These are phyloP conservation scores for Pluvianellus socialis DNA, from an alignment of 2,113 vertebrate genomes.

Conservation along the genomic window DNA sequence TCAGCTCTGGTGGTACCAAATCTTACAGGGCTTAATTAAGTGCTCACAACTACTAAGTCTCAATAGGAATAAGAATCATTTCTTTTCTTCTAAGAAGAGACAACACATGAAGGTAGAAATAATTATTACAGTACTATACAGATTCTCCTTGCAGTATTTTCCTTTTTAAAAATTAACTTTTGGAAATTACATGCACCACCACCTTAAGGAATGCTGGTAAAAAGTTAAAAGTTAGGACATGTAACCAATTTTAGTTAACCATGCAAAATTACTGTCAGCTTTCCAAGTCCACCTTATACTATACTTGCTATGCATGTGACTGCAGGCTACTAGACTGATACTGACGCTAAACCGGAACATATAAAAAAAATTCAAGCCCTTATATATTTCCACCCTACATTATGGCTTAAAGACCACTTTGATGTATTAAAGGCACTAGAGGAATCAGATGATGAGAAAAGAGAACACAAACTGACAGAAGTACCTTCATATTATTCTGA, in stretches of 20 bases:
- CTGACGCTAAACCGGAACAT: background rate
- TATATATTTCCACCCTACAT: background rate
- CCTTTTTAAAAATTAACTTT: background rate
- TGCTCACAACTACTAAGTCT: background rate
- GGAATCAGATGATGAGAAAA: background rate
- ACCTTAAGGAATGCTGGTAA: background rate
- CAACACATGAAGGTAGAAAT: background rate
- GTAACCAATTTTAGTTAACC: background rate
- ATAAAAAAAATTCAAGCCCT: background rate
- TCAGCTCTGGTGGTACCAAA: background rate
- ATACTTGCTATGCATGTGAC: background rate
- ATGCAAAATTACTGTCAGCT: background rate
- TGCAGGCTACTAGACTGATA: background rate
- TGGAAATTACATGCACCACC: background rate
- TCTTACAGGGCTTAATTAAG: accelerated
- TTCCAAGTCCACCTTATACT: background rate
- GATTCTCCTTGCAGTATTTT: background rate
- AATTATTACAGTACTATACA: background rate
- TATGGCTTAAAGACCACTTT: background rate
- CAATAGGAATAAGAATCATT: background rate
- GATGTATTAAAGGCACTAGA: background rate
- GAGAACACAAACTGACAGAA: background rate
- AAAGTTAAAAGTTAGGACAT: background rate
- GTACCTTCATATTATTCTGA: background rate
- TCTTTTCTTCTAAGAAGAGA: background rate